phyloP scores from a whole-genome alignment of 1,140 invertebrate genomes.

The Chymomyza costata region DNA sequence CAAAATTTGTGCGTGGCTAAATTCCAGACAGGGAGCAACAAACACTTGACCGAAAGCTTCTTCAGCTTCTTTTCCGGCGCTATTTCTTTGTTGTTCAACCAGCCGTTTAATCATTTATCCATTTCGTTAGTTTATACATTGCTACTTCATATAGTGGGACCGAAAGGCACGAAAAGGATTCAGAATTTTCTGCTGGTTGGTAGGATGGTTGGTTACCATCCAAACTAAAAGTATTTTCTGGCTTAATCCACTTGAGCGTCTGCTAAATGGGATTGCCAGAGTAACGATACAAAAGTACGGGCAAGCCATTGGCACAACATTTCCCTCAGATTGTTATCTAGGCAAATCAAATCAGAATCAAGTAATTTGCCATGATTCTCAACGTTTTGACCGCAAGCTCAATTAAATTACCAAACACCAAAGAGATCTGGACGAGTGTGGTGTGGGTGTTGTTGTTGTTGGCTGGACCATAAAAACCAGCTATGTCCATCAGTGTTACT shows the following conservation, averaged over 20 bases:
- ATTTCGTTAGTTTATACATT: no score
- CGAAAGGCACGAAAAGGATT: no score
- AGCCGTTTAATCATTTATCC: slow-evolving; percentile 62
- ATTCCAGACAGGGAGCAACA: background rate
- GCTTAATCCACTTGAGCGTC: slow-evolving; percentile 44
- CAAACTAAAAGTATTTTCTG: slow-evolving; percentile 37
- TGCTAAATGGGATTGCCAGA: slow-evolving; percentile 4
- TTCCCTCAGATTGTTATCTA: slow-evolving; percentile 41
- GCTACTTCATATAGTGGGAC: no score
- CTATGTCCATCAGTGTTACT: no score
- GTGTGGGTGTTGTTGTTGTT: background rate
- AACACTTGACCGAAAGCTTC: background rate
- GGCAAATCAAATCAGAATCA: slow-evolving; percentile 72
- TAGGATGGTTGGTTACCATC: no score
- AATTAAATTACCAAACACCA: slow-evolving; percentile 59
- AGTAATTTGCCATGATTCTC: slow-evolving; percentile 66
- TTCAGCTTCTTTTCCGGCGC: background rate
- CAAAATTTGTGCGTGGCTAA: slow-evolving; percentile 1
- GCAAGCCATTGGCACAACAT: background rate
- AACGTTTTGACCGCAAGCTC: slow-evolving; percentile 65
- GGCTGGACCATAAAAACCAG: no score
- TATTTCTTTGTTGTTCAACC: slow-evolving; percentile 8
- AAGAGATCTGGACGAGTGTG: background rate
- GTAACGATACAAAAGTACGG: slow-evolving; percentile 43
- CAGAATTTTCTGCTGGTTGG: no score